Evolutionary conservation across 2,888 invertebrate species (phyloP), one percentile per base, ranked within the genome.

Genomic region (Platycnemis pennipes): DNA sequence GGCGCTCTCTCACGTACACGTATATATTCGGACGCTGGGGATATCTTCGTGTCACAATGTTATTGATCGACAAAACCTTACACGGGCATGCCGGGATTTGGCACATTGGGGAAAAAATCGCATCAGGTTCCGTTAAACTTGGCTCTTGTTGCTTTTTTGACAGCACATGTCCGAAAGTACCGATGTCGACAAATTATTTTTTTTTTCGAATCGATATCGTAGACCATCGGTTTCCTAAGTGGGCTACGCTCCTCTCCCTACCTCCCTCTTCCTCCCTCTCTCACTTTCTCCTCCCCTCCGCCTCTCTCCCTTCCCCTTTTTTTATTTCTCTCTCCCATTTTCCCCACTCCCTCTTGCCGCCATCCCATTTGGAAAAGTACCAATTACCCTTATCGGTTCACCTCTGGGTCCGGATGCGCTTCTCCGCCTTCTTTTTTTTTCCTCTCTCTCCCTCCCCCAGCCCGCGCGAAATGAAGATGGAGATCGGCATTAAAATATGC

Each of bases 41-140:
- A 77, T 77, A 77, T 77, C 77, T 77, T 77, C 77, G 77, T 77
- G 77, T 77, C 77, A 77, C 77, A 77, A 37, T 77, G 77, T 77
- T 77, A 77, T 77, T 77, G 77, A 77, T 77, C 77, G 77, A 77
- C 77, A 77, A 77, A 77, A 13, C 77, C 77, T 77, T 77, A 31
- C 11, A 77, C 77, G 77, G 77, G 31, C 77, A 77, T 77, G 37
- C 31, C 77, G 77, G 77, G 77, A 77, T 77, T 77, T 77, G 77
- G 77, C 77, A 77, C 77, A 37, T 77, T 77, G 77, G 37, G 77
- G 13, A 26, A 77, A 77, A 77, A 77, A 77, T 77, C 77, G 37
- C 77, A 31, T 77, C 77, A 77, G 77, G 77, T 77, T 77, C 77
- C 16, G 77, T 77, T 77, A 77, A 37, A 77, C 77, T 77, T 77